Base-by-base conservation (phyloP, 2,888 invertebrate species). In the Eupithecia insigniata region DNA sequence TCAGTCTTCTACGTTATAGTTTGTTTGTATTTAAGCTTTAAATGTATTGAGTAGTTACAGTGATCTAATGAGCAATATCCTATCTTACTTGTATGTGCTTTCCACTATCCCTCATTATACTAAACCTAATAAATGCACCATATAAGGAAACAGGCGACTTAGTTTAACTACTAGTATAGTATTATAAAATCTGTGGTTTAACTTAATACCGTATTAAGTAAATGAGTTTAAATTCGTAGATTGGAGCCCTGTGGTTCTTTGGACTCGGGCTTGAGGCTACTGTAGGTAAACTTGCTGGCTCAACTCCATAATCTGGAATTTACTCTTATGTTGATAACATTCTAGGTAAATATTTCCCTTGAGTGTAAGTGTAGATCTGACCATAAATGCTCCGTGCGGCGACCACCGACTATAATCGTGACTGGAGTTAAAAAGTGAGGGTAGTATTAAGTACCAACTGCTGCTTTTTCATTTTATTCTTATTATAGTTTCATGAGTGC, bases 401-500 rank as follows among this genome's bases (percentile, higher is more conserved):
- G 65, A 51, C 51, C 67, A 60, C 60, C 30, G 68, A 66, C 68
- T 36, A 66, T 73, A 71, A 73, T 70, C 26, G 74, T 69, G 71
- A 66, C 71, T 71, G 69, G 67, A 69, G 66, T 71, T 61, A 36
- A 66, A 39, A 69, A 71, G 71, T 74, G 61, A 69, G 60, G 68
- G 60, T 36, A 39, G 60, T 36, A 39, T 60, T 73, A 61, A 51
- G 55, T 55, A 55, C 51, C 22, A 34, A 70, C 68, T 71, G 69
- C 74, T 71, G n/a, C 36, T 8, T 64, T 70, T 70, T 71, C 62
- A 71, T 76, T 77, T 75, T 76, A 69, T 73, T 66, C 61, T 73
- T 74, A 81, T 81, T 82, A 79, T 76, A 75, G 73, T 32, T 73
- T 69, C 75, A 69, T 60, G 76, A 74, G 78, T 78, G 78, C 76